Base-by-base conservation (phyloP, 2,888 invertebrate genomes). In the Micoletzkya japonica region DNA sequence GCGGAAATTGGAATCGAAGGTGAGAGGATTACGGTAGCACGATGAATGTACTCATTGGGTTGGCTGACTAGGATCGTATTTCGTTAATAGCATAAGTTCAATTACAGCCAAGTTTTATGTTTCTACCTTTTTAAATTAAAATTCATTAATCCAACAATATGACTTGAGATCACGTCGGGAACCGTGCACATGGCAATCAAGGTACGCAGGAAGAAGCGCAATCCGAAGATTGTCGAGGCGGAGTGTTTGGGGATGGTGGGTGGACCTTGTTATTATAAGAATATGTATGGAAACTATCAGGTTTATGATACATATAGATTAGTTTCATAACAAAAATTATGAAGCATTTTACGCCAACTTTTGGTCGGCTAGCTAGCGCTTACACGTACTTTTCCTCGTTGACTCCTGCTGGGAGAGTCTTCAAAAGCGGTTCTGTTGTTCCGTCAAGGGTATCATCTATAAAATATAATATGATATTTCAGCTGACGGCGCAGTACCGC, bases 401-500 rank as follows among this genome's bases (percentile, higher is more conserved):
- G n/a, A n/a, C n/a, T n/a, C n/a, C n/a, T n/a, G n/a, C n/a, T n/a
- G n/a, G n/a, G n/a, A n/a, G n/a, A n/a, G n/a, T n/a, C n/a, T n/a
- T n/a, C n/a, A n/a, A n/a, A n/a, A n/a, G n/a, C n/a, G n/a, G n/a
- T n/a, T n/a, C n/a, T n/a, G n/a, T n/a, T n/a, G n/a, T n/a, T n/a
- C n/a, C n/a, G n/a, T n/a, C n/a, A n/a, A n/a, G n/a, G n/a, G n/a
- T n/a, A n/a, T n/a, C n/a, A n/a, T n/a, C n/a, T n/a, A n/a, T n/a
- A n/a, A n/a, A n/a, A n/a, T n/a, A n/a, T n/a, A n/a, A n/a, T n/a
- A n/a, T n/a, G n/a, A n/a, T 17, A 32, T 69, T 78, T 57, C 64
- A 82, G 82, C 77, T 82, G n/a, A 75, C 76, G 39, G 75, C 75
- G 14, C 71, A 82, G 7, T 82, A 79, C 72, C 70, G 76, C 6